Base-by-base conservation (phyloP, 1,140 invertebrate species). In the Babylonia areolata region DNA sequence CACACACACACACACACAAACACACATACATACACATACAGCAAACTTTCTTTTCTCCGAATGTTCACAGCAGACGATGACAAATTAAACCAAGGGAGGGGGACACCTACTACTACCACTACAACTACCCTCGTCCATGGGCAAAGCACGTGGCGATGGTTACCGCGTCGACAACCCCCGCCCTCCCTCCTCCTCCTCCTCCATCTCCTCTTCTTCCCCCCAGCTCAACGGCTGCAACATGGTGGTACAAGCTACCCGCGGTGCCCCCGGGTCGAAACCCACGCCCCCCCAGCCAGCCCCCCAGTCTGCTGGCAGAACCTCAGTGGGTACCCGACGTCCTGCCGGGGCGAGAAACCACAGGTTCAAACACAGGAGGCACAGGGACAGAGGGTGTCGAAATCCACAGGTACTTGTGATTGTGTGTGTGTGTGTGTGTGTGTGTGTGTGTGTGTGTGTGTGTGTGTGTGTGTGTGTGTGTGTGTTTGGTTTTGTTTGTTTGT, bases 191-290 rank as follows among this genome's bases (percentile, higher is more conserved):
- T 69, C 75, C 81, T 75, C 71, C 77, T 85, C 54, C 81, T 51
- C 28, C 58, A 5, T 20, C 46, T 85, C 51, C 81, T 87, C 42
- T 31, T 85, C 42, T 31, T 87, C 42, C 69, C 69, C 77, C 42
- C 85, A 78, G 20, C 64, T 64, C 69, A 73, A 64, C 15, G 58
- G 58, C 17, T 12, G 15, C 58, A 64, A 64, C 9, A 12, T 23
- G 5, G 58, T 64, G 58, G 58, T n/a, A 6, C 46, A n/a, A n/a
- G n/a, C n/a, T n/a, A n/a, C n/a, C n/a, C n/a, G n/a, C n/a, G n/a
- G n/a, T n/a, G n/a, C n/a, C n/a, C n/a, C n/a, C n/a, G n/a, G n/a
- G n/a, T n/a, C n/a, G n/a, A n/a, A n/a, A n/a, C 46, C 46, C 46
- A 51, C 9, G 6, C 46, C 46, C 46, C 6, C 9, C 6, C 9